Conservation (phyloP, 2,888 invertebrate genomes). For the Dryococelus australis region DNA sequence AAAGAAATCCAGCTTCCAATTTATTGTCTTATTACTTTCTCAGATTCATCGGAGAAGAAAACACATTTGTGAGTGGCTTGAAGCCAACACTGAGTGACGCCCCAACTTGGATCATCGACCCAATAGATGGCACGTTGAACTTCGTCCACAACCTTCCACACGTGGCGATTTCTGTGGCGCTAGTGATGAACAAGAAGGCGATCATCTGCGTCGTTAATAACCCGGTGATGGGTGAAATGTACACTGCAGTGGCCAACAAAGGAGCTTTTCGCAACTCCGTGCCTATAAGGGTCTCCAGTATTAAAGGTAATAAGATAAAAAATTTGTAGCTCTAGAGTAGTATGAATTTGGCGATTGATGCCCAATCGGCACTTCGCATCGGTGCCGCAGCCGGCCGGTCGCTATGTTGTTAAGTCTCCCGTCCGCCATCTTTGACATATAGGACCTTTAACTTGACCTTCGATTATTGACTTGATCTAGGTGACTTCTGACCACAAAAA, state of each 20-base stretch:
- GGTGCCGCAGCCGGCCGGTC: too few species aligned
- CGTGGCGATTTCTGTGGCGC: background rate
- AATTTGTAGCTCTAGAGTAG: too few species aligned
- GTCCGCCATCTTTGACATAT: too few species aligned
- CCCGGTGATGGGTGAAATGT: background rate
- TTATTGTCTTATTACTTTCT: too few species aligned
- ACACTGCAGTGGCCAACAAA: background rate
- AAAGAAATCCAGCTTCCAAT: too few species aligned
- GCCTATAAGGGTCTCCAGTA: background rate
- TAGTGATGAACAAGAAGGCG: background rate
- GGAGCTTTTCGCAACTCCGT: background rate
- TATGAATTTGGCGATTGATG: too few species aligned
- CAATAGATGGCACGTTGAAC: background rate
- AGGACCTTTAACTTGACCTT: too few species aligned
- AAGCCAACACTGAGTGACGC: background rate
- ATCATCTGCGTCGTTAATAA: background rate
- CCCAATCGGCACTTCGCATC: too few species aligned
- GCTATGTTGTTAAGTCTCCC: too few species aligned
- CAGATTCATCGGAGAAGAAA: constrained; percentile 23
- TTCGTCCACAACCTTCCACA: background rate
- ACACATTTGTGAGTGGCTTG: background rate
- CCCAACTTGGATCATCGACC: constrained; percentile 19
- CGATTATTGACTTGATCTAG: too few species aligned
- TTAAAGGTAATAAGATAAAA: background rate
- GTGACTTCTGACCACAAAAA: too few species aligned